Conservation (phyloP, 2,113 vertebrate genomes). For the Anarrhichthys ocellatus region DNA sequence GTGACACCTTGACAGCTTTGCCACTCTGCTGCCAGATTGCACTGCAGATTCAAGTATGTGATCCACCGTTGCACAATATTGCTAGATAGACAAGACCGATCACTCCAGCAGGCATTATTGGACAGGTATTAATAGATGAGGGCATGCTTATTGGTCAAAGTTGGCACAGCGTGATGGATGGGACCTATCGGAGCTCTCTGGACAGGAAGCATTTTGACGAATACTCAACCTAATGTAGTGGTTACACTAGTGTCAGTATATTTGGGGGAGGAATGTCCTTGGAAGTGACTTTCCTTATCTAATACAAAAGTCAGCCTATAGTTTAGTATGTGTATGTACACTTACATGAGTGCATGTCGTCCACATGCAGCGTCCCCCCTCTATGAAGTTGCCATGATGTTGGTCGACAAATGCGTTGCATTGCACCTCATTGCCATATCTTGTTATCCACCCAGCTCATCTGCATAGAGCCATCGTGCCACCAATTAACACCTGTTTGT, state of each 20-base stretch:
- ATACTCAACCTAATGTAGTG: constrained; percentile 17
- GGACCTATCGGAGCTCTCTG: constrained; percentile 36
- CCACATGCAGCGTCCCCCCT: not conserved
- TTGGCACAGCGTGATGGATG: constrained; percentile 48
- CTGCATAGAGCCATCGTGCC: constrained; percentile 41
- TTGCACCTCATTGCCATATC: not conserved
- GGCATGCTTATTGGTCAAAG: constrained; percentile 24
- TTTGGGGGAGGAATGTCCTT: not conserved
- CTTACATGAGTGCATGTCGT: not conserved
- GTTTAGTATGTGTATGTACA: not conserved
- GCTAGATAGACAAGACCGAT: not conserved
- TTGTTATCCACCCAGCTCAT: constrained; percentile 29
- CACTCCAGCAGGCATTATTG: not conserved
- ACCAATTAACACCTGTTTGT: constrained; percentile 67
- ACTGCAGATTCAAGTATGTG: not conserved
- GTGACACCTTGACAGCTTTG: constrained; percentile 34
- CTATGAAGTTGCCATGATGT: not conserved
- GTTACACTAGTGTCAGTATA: not conserved
- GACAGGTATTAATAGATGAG: not conserved
- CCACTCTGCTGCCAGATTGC: constrained; percentile 15
- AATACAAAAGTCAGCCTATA: not conserved
- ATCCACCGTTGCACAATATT: not conserved
- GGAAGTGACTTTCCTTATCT: not conserved
- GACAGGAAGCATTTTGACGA: constrained; percentile 43
- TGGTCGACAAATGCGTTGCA: not conserved